Evolutionary conservation across 2,113 vertebrate genomes (phyloP).

Genomic region (Aegotheles bennettii): DNA sequence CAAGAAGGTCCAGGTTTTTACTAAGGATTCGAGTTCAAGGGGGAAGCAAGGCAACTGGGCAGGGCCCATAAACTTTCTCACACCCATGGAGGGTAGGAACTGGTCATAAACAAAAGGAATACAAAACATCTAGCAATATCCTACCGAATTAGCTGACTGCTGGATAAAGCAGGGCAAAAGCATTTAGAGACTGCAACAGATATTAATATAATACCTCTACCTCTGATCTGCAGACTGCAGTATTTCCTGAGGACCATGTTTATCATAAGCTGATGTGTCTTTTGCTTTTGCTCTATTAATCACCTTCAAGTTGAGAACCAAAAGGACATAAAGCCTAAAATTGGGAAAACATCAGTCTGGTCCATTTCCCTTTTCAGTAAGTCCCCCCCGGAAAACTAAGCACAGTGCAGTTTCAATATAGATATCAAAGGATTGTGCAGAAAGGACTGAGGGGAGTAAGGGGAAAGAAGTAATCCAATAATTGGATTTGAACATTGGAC

Average conservation of each 20-base stretch:
- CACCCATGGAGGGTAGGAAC: neutral
- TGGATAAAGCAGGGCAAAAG: neutral
- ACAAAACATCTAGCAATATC: neutral
- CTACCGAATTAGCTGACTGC: neutral
- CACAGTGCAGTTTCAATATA: neutral
- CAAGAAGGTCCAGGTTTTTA: neutral
- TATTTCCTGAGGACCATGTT: neutral
- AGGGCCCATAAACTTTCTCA: neutral
- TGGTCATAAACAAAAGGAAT: neutral
- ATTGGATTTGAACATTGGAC: neutral
- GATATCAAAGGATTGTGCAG: neutral
- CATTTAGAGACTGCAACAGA: neutral
- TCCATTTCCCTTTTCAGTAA: neutral
- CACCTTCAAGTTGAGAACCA: neutral
- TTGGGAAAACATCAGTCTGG: neutral
- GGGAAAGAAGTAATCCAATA: neutral
- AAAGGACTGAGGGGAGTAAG: neutral
- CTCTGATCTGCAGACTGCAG: neutral
- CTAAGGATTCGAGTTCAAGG: neutral
- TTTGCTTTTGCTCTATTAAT: neutral
- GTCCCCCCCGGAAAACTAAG: neutral
- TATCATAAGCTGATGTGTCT: neutral
- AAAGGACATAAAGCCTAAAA: neutral
- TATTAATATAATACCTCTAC: neutral
- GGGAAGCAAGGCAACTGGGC: neutral